These are phyloP conservation scores for Molorchus minor DNA, from an alignment of 2,888 invertebrate species.

Conservation along the genomic window DNA sequence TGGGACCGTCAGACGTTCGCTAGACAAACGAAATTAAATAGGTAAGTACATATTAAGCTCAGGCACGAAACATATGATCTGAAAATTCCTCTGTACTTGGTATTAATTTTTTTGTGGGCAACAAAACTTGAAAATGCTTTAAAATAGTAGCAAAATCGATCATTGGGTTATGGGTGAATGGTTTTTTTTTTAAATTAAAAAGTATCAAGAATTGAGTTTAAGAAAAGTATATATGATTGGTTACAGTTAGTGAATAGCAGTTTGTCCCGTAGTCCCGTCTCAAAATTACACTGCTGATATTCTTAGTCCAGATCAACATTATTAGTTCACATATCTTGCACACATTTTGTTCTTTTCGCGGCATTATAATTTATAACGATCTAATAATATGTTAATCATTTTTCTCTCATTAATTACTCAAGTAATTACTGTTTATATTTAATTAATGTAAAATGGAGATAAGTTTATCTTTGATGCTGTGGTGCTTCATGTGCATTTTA, in stretches of 20 bases:
- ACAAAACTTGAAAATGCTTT: too few species aligned
- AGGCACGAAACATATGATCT: constrained; percentile 36
- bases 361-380: constrained; percentile 18
- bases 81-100: too few species aligned
- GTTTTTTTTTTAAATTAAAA: too few species aligned
- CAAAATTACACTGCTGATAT: background rate
- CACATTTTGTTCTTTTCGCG: constrained; percentile 18
- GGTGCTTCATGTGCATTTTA: constrained; percentile 20
- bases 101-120: too few species aligned
- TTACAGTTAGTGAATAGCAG: too few species aligned
- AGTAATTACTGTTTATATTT: constrained; percentile 25
- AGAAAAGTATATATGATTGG: too few species aligned
- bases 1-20: constrained; percentile 39
- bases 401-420: constrained; percentile 17
- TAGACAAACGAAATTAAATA: constrained; percentile 33
- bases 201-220: too few species aligned
- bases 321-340: too few species aligned
- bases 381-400: constrained; percentile 21
- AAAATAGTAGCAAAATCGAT: too few species aligned
- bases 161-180: too few species aligned
- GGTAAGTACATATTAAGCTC: constrained; percentile 39
- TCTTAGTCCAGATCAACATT: background rate
- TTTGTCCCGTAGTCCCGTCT: too few species aligned
- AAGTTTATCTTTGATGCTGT: constrained; percentile 21
- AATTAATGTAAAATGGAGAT: constrained; percentile 18